Evolutionary conservation across 1,140 invertebrate genomes (phyloP).

Genomic region (Geopemphigus sp.): DNA sequence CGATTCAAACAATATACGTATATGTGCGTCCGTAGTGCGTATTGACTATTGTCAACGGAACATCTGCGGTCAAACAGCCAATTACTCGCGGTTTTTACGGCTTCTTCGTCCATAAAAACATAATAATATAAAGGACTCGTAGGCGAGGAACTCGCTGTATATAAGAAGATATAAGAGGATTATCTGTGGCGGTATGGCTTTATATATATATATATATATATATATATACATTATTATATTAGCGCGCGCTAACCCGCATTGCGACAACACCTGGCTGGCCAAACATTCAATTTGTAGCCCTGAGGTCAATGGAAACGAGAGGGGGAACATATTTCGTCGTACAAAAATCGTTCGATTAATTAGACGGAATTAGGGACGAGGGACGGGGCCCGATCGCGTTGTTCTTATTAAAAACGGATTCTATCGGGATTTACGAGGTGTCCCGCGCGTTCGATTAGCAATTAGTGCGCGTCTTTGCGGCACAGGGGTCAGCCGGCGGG

Average conservation of each 20-base stretch:
- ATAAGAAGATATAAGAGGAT: conserved; percentile 34
- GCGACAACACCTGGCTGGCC: conserved; percentile 46
- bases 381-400: neutral
- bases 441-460: conserved; percentile 6
- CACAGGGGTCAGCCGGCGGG: neutral
- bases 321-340: neutral
- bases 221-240: neutral
- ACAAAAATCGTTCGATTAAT: conserved; percentile 25
- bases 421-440: conserved; percentile 4
- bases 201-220: no score
- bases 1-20: neutral
- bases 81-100: conserved; percentile 44
- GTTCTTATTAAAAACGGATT: conserved; percentile 37
- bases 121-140: neutral
- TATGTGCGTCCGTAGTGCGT: neutral
- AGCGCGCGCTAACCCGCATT: conserved; percentile 24
- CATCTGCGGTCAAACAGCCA: conserved; percentile 47
- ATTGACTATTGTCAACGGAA: conserved; percentile 39
- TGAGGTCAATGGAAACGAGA: neutral
- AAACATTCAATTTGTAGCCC: conserved; percentile 10
- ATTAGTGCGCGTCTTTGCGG: conserved; percentile 17
- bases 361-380: neutral
- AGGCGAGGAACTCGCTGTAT: neutral
- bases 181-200: conserved; percentile 3
- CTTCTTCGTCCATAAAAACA: conserved; percentile 35